Evolutionary conservation across 1,140 invertebrate species (phyloP), one percentile per base, ranked within the genome.

Genomic region (Ptiloglossa arizonensis): DNA sequence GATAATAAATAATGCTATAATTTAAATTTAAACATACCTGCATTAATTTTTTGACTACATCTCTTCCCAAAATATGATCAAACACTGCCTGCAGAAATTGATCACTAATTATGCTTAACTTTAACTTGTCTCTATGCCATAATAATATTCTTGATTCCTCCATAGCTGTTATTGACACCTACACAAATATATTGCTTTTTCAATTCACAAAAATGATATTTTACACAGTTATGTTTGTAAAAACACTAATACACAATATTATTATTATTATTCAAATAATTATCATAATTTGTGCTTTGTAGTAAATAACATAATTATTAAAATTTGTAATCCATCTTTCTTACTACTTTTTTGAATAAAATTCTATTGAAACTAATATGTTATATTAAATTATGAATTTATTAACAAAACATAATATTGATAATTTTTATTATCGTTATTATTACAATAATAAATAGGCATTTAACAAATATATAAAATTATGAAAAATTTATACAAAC

Each of bases 11-110:
- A 68, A 38, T 38, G 1, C 22, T 56, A 13, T 63, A 46, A 64
- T 50, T 52, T 29, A 62, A 52, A 22, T 29, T 27, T 19, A 35
- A 27, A 24, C 89, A 92, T 87, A 97, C 97, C 94, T 97, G 96
- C 94, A 97, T 96, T 19, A 98, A 93, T 92, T 98, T 98, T 88
- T 97, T 96, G 15, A 97, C 97, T 74, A 98, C 96, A 92, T 98
- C 97, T 83, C 97, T 93, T 22, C 97, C 97, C 56, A 98, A 94
- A 82, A 98, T 96, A 87, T 97, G 96, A 91, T 97, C 96, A 91
- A 98, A 97, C 46, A 98, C 95, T 15, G 96, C 95, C 89, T 97
- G 95, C 76, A 98, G 93, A 92, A 97, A 98, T 69, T 95, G 95
- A 92, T 98, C 96, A 41, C 94, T 95, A 91, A 96, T 96, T 86